Conservation (phyloP, 2,113 vertebrate species). For the Otolemur garnettii region DNA sequence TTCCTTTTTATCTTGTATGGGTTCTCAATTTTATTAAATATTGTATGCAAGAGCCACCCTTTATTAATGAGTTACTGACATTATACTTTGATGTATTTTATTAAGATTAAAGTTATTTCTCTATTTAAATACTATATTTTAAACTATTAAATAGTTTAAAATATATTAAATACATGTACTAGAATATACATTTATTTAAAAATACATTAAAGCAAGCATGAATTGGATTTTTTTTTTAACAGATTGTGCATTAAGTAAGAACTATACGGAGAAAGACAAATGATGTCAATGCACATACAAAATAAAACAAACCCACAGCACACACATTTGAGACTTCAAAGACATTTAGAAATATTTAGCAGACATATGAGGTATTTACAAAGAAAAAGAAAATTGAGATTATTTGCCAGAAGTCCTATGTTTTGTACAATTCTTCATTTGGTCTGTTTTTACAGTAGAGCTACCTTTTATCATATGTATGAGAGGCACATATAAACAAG, state of each 20-base stretch:
- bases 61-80: constrained; percentile 1
- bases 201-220: not conserved
- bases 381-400: constrained; percentile 43
- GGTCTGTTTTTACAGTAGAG: constrained; percentile 47
- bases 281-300: constrained; percentile 8
- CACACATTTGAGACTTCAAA: constrained; percentile 54
- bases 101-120: constrained; percentile 8
- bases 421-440: not conserved
- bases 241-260: not conserved
- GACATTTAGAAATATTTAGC: constrained; percentile 32
- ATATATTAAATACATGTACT: not conserved
- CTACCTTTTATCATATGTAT: constrained; percentile 15
- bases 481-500: not conserved
- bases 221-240: not conserved
- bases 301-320: not conserved
- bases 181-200: not conserved
- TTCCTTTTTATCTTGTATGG: not conserved
- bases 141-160: not conserved
- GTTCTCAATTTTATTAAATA: constrained; percentile 12
- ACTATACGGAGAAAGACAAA: not conserved
- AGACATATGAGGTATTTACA: constrained; percentile 56
- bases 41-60: not conserved
- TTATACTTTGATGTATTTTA: not conserved
- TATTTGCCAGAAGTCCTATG: constrained; percentile 1
- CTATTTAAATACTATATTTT: not conserved